Conservation (phyloP, 2,113 vertebrate species). For the Melanerpes aurifrons region DNA sequence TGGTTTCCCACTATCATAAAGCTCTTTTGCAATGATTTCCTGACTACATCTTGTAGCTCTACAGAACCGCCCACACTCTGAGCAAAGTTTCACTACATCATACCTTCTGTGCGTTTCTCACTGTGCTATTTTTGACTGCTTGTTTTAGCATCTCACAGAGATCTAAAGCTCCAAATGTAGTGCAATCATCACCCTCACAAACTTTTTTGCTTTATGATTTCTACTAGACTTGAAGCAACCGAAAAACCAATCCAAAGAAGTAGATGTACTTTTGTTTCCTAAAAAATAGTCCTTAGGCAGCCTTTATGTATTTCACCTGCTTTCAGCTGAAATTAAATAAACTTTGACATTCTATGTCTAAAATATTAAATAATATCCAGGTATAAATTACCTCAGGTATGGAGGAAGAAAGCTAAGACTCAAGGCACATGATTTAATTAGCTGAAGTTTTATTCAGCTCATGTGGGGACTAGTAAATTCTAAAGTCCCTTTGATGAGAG, state of each 20-base stretch:
- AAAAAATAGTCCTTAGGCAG: neutral
- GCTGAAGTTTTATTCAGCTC: neutral
- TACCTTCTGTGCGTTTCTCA: slow-evolving; percentile 38
- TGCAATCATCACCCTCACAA: neutral
- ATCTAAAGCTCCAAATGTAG: neutral
- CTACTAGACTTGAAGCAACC: neutral
- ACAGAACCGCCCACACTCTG: slow-evolving; percentile 24
- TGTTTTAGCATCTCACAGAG: slow-evolving; percentile 23
- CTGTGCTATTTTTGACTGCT: neutral
- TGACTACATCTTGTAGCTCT: neutral
- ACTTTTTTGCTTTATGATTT: slow-evolving; percentile 25
- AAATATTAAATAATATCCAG: neutral
- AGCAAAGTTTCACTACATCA: neutral
- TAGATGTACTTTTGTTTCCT: neutral
- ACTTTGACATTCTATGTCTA: neutral
- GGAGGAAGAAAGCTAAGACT: neutral
- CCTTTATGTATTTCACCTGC: neutral
- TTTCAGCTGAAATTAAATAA: neutral
- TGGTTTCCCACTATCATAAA: neutral
- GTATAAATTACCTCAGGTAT: neutral
- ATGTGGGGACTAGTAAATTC: neutral
- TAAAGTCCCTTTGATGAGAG: neutral
- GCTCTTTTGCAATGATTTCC: neutral
- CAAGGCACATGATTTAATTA: slow-evolving; percentile 3
- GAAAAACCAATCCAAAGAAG: neutral